phyloP scores from a whole-genome alignment of 2,113 vertebrate genomes.

The human (Homo sapiens) region DNA sequence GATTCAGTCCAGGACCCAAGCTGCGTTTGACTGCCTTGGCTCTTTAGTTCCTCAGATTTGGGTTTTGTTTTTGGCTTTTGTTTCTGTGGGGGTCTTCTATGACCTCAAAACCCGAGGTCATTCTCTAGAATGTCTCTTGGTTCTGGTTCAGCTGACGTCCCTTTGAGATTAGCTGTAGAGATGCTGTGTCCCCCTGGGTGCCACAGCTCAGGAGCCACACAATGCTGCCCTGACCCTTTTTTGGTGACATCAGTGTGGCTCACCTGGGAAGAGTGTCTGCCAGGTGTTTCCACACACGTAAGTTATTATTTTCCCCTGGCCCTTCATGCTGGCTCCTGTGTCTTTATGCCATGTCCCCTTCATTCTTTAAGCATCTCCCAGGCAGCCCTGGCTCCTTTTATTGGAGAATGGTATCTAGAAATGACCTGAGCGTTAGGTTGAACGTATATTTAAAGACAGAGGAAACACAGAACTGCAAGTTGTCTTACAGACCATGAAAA shows the following conservation, averaged over 20 bases:
- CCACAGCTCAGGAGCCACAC: not conserved
- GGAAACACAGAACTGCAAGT: not conserved
- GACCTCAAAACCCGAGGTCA: not conserved
- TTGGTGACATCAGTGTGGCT: not conserved
- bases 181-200: not conserved
- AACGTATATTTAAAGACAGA: not conserved
- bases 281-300: rapidly evolving
- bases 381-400: not conserved
- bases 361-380: not conserved
- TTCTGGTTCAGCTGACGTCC: not conserved
- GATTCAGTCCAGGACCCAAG: not conserved
- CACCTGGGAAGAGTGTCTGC: not conserved
- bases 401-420: not conserved
- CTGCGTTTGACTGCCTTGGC: too few relatives aligned
- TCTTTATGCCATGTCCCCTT: not conserved
- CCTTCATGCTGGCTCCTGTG: not conserved
- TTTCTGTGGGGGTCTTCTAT: not conserved
- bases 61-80: not conserved
- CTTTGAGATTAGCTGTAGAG: not conserved
- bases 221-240: not conserved
- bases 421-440: not conserved
- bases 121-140: not conserved
- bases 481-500: not conserved
- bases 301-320: not conserved
- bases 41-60: not conserved